Evolutionary conservation across 1,140 invertebrate species (phyloP), one percentile per base, ranked within the genome.

Genomic region (Asobara japonica): DNA sequence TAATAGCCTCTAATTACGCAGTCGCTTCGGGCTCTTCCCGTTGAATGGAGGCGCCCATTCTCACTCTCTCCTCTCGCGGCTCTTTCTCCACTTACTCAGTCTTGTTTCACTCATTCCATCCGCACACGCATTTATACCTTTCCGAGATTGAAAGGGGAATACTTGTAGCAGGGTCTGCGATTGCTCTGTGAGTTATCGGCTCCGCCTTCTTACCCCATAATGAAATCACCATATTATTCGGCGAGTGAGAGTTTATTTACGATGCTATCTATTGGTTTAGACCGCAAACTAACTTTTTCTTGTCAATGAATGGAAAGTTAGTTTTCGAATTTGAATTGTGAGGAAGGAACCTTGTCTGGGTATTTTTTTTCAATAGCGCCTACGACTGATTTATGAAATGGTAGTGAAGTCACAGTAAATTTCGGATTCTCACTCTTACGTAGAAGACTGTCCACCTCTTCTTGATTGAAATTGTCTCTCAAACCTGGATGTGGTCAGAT

Each of bases 1-100:
- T 79, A 80, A 81, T 78, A 73, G 76, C 75, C 73, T 76, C 74
- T 80, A 82, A 81, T 81, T 81, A 77, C 73, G 76, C 61, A 65
- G 74, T 72, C 74, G 62, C 74, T 72, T 72, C 62, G 38, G 73
- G 65, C 65, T 75, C 76, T 78, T 76, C 78, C 74, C 73, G 71
- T 74, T 74, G 36, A 72, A 66, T 67, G 51, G 65, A 29, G 27
- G 16, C 31, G 33, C 22, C 38, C 31, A 27, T 3, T 13, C 33
- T 51, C 67, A 36, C 56, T 60, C 25, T 27, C 25, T 25, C 18
- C 51, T 25, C 25, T 22, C 8, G n/a, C 20, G 3, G 16, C 8
- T 51, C 45, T 51, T 48, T 67, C 18, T 45, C 41, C 41, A 16
- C n/a, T 67, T 74, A 72, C 77, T 78, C 72, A n/a, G 73, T 62